phyloP scores from a whole-genome alignment of 2,797 vertebrate genomes.

The Parotocinclus haroldoi region DNA sequence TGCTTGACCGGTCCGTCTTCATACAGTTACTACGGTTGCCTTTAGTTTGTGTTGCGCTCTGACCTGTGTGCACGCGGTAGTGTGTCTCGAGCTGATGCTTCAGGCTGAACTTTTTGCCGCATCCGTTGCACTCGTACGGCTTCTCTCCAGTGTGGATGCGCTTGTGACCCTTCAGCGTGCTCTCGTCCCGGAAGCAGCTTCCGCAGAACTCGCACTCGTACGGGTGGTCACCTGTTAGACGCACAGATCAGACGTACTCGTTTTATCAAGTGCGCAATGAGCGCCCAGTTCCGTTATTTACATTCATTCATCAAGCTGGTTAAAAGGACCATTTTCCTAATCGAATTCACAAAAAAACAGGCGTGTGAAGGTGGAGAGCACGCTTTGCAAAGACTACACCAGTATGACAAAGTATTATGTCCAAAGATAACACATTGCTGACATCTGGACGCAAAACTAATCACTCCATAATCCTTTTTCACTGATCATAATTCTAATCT shows the following conservation, averaged over 20 bases:
- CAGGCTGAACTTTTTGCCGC: conserved; percentile 97
- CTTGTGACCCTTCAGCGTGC: conserved; percentile 94
- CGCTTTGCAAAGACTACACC: too few relatives aligned
- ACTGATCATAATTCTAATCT: too few relatives aligned
- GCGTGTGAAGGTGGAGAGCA: too few relatives aligned
- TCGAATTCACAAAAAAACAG: too few relatives aligned
- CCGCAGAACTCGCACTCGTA: conserved; percentile 99
- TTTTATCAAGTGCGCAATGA: conserved; percentile 1
- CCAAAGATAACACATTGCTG: too few relatives aligned
- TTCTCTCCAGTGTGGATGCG: conserved; percentile 98
- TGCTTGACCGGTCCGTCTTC: not conserved
- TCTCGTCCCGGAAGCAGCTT: conserved; percentile 97
- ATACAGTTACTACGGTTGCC: too few relatives aligned
- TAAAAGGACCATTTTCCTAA: too few relatives aligned
- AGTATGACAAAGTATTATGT: too few relatives aligned
- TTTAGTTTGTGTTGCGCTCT: conserved; percentile 15
- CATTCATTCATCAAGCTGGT: too few relatives aligned
- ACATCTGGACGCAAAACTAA: too few relatives aligned
- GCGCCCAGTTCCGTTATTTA: not conserved
- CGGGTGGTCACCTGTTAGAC: conserved; percentile 86
- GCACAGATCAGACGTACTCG: not conserved
- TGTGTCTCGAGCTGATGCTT: conserved; percentile 99
- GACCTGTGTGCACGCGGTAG: conserved; percentile 80
- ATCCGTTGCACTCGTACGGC: conserved; percentile 97
- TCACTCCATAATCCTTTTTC: too few relatives aligned